A percentile compares a stretch with the other conserved stretches of the same genome.
These are phyloP conservation scores for Poecilus cupreus DNA, from an alignment of 2,888 invertebrate species.

Conservation along the genomic window DNA sequence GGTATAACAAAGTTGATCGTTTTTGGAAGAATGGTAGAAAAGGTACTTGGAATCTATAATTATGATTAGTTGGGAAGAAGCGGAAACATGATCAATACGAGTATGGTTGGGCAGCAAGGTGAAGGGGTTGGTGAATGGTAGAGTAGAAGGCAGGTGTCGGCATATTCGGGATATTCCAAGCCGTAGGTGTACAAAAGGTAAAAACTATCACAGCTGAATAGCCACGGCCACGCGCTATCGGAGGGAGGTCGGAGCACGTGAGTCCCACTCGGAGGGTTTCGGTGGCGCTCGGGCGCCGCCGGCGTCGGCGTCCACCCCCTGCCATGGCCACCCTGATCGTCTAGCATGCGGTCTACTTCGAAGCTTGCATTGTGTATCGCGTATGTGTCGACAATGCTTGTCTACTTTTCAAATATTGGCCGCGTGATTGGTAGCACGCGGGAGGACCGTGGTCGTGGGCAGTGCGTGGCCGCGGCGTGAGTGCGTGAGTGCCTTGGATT, in stretches of 20 bases:
- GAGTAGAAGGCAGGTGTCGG: neutral
- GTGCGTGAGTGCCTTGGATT: constrained; percentile 71
- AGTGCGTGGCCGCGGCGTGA: constrained; percentile 66
- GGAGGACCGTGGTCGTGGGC: constrained; percentile 28
- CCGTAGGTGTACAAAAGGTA: constrained; percentile 38
- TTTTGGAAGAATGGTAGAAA: neutral
- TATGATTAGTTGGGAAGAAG: constrained; percentile 22
- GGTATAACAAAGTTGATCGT: neutral
- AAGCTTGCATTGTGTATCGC: constrained; percentile 52
- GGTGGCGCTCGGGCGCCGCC: constrained; percentile 63
- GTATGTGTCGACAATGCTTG: constrained; percentile 58
- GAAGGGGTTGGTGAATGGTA: neutral
- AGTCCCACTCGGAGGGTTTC: constrained; percentile 68
- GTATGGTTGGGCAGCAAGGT: neutral
- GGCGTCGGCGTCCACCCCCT: constrained; percentile 58
- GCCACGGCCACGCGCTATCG: constrained; percentile 10
- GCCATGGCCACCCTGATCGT: constrained; percentile 37
- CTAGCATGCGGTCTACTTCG: constrained; percentile 54
- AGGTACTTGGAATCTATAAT: constrained; percentile 1
- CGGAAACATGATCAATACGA: constrained; percentile 15
- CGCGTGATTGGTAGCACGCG: constrained; percentile 22
- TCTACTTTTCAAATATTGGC: constrained; percentile 48
- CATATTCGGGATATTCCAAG: constrained; percentile 22
- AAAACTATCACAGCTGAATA: constrained; percentile 54
- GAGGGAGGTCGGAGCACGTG: constrained; percentile 55